Conservation (phyloP, 2,888 invertebrate species). For the Rugalucina vietnamica region DNA sequence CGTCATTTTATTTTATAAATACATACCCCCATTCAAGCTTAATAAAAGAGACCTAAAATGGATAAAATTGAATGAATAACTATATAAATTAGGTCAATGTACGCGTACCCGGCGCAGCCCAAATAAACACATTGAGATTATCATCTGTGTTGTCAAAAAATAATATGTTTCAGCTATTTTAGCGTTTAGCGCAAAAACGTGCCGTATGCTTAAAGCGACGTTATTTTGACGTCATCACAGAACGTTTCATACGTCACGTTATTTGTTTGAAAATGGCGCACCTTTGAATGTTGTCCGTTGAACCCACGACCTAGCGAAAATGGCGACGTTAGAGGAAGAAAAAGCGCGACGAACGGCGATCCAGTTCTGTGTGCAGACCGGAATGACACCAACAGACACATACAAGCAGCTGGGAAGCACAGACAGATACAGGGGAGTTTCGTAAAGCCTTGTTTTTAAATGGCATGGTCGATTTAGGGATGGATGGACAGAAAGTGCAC, state of each 20-base stretch:
- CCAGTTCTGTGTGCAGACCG: conserved; percentile 21
- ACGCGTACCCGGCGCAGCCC: not conserved
- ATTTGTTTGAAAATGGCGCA: conserved; percentile 20
- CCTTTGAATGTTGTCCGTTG: conserved; percentile 20
- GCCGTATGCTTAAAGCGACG: conserved; percentile 9
- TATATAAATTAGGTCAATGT: not conserved
- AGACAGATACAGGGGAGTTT: conserved; percentile 19
- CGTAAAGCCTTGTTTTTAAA: conserved; percentile 23
- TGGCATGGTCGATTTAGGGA: conserved; percentile 12
- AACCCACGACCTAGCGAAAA: conserved; percentile 5
- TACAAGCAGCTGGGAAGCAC: conserved; percentile 14
- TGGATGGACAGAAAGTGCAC: conserved; percentile 21
- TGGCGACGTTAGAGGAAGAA: conserved; percentile 25
- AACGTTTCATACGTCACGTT: conserved; percentile 14
- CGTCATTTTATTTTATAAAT: too few relatives aligned
- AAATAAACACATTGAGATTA: not conserved
- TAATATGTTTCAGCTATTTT: conserved; percentile 18
- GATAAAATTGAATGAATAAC: too few relatives aligned
- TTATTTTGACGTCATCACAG: conserved; percentile 7
- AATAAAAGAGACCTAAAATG: too few relatives aligned
- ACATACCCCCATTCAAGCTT: too few relatives aligned
- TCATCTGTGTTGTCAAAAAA: not conserved
- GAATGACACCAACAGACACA: conserved; percentile 10
- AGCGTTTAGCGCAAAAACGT: conserved; percentile 15
- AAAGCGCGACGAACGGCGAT: conserved; percentile 15